Evolutionary conservation across 2,797 vertebrate species (phyloP), one percentile per base, ranked within the genome.

Genomic region (Chaunax sp.): DNA sequence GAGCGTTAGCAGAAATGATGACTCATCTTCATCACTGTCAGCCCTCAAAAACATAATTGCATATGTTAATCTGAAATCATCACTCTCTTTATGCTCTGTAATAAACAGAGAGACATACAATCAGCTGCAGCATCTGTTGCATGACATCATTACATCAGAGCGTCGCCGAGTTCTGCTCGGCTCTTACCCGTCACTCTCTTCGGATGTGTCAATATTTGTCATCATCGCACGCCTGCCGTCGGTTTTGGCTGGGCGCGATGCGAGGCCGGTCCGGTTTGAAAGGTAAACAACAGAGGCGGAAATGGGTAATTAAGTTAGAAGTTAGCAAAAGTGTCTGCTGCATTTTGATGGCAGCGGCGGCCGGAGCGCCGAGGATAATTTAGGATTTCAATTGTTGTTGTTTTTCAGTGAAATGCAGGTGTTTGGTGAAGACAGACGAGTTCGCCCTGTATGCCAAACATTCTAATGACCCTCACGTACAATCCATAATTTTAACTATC

Each of bases 401-500:
- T 87, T 88, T 86, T 87, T 65, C 75, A 43, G 53, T 40, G 67
- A 74, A 79, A 83, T 82, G 85, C 89, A 91, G 90, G 89, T 90
- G 91, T 87, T 87, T 82, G 70, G 80, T 84, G 75, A 78, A 89
- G 86, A 90, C 73, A 45, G 83, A 89, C 62, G 76, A 71, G 77
- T 85, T 86, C 82, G 82, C 72, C 83, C 80, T 5, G 62, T 63
- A 85, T 84, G 85, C 84, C 87, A 89, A 89, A 89, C 87, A 89
- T 84, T 90, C 79, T 89, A 90, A 90, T 90, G 88, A 92, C 85
- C 78, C 90, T 87, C 80, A 83, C 83, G 80, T 80, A 83, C 81
- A 38, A 88, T 90, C 85, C 88, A 89, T 88, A 87, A 90, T 89
- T 87, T 83, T 82, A 86, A 86, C 84, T 87, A 81, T 85, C 82